Conservation (phyloP, 1,140 invertebrate species). For the Philopotamus ludificatus region DNA sequence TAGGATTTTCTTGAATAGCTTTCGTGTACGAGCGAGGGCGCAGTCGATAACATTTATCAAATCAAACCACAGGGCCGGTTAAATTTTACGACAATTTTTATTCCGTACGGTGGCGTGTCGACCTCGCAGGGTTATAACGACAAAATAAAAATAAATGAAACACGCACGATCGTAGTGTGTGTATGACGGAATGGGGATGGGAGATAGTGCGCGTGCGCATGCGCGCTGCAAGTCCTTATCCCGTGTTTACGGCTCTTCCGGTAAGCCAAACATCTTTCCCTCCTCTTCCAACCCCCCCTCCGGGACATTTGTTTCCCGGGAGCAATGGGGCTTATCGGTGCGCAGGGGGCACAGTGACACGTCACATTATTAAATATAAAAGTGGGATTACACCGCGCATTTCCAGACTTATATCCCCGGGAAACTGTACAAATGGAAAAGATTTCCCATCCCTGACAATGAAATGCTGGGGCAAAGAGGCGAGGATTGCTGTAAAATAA, state of each 20-base stretch:
- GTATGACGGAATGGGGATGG: not conserved
- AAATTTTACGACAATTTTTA: constrained; percentile 13
- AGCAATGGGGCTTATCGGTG: constrained; percentile 27
- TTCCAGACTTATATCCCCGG: constrained; percentile 25
- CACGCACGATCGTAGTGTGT: not conserved
- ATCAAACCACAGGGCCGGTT: constrained; percentile 10
- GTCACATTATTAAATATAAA: constrained; percentile 40
- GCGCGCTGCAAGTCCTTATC: constrained; percentile 7
- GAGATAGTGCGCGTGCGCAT: not conserved
- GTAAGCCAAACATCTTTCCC: constrained; percentile 5
- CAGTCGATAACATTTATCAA: constrained; percentile 11
- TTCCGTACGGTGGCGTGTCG: not conserved
- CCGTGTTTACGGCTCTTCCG: constrained; percentile 25
- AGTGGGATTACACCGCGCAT: constrained; percentile 33
- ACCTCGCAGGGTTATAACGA: not conserved
- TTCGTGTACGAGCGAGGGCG: not conserved
- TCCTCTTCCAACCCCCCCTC: not conserved
- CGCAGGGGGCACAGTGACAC: constrained; percentile 26
- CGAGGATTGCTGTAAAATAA: no score
- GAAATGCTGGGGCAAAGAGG: no score
- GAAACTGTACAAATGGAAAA: not conserved
- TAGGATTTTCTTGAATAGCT: not conserved
- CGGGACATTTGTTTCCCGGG: constrained; percentile 26
- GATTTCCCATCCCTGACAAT: not conserved
- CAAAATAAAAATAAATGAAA: not conserved